Conservation (phyloP, 2,797 vertebrate genomes). For the Agapornis canus region DNA sequence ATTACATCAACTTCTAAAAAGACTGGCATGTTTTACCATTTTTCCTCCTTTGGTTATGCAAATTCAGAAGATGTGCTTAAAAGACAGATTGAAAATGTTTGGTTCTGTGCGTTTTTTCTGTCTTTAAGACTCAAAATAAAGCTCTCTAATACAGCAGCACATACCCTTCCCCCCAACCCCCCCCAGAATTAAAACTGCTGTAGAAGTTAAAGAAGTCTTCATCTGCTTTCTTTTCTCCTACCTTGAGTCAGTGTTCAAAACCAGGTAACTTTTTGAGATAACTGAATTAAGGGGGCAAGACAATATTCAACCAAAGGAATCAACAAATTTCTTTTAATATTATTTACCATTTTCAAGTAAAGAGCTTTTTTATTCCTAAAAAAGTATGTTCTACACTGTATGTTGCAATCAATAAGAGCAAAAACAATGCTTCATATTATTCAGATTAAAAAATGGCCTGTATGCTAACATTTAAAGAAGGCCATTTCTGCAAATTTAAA, state of each 20-base stretch:
- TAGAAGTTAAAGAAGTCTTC: background rate
- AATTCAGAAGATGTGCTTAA: constrained; percentile 14
- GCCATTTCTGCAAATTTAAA: background rate
- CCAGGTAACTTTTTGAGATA: background rate
- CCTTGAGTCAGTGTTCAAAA: background rate
- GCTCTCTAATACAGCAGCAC: background rate
- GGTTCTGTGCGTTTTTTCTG: background rate
- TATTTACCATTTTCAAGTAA: background rate
- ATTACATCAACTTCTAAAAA: constrained; percentile 53
- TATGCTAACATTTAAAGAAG: background rate
- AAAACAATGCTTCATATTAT: background rate
- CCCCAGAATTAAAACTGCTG: background rate
- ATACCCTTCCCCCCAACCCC: background rate
- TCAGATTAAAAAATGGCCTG: background rate
- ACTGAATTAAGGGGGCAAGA: background rate
- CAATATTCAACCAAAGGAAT: background rate
- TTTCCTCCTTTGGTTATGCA: constrained; percentile 38
- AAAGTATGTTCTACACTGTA: background rate
- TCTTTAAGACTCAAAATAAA: background rate
- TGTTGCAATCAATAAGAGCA: background rate
- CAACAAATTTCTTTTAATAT: background rate
- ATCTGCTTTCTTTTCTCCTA: background rate
- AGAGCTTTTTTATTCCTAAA: background rate
- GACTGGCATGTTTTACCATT: constrained; percentile 27
- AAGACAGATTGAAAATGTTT: background rate